Percentiles rank a stretch among this genome's conserved stretches.
Evolutionary conservation across 2,888 invertebrate genomes (phyloP).

Genomic region (Pelosia muscerda): DNA sequence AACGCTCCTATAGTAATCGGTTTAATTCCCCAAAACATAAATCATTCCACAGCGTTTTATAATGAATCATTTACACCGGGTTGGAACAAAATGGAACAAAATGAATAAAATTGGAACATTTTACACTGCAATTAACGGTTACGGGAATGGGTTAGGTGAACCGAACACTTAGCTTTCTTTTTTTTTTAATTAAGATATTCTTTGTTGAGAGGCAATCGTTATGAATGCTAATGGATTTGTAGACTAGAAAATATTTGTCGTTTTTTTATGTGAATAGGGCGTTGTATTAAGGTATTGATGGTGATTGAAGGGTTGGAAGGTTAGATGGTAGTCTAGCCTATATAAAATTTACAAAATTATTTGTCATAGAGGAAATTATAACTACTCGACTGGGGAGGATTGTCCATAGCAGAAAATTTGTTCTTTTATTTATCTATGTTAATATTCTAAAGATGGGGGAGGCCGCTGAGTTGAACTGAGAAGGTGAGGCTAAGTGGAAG

Average conservation of each 20-base stretch:
- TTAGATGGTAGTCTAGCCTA: too few species aligned
- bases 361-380: too few species aligned
- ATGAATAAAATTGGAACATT: constrained; percentile 47
- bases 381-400: too few species aligned
- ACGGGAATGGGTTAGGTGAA: constrained; percentile 24
- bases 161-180: constrained; percentile 8
- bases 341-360: too few species aligned
- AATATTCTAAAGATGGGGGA: too few species aligned
- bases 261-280: neutral
- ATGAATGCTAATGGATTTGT: constrained; percentile 14
- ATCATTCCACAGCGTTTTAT: constrained; percentile 49
- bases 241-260: constrained; percentile 1
- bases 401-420: too few species aligned
- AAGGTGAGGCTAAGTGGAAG: neutral
- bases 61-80: constrained; percentile 50
- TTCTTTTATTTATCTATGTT: too few species aligned
- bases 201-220: constrained; percentile 6
- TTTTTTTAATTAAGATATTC: constrained; percentile 17
- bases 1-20: constrained; percentile 48
- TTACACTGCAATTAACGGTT: constrained; percentile 50
- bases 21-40: constrained; percentile 51
- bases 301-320: neutral
- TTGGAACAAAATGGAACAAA: constrained; percentile 35
- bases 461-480: too few species aligned
- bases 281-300: neutral